These are phyloP conservation scores for Psittacara wagleri DNA, from an alignment of 2,113 vertebrate genomes.

Conservation along the genomic window DNA sequence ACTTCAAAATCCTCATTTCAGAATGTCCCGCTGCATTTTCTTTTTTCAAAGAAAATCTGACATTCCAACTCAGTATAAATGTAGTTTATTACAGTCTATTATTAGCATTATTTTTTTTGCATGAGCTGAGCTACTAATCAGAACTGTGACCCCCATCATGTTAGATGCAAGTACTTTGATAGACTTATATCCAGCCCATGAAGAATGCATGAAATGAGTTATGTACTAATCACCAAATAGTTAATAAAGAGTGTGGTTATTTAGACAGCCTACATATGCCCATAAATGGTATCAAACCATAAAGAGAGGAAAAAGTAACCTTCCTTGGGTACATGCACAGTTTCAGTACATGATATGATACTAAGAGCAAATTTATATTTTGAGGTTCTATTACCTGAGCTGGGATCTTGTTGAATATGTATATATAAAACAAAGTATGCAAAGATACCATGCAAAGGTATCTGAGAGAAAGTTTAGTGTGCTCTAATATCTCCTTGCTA, in stretches of 20 bases:
- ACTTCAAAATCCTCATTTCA: not conserved
- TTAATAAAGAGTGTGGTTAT: not conserved
- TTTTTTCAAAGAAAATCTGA: not conserved
- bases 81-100: not conserved
- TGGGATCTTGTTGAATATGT: not conserved
- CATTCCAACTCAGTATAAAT: not conserved
- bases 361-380: not conserved
- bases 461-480: not conserved
- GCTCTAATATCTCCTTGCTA: not conserved
- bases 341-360: not conserved
- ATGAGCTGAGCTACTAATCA: not conserved
- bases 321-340: not conserved
- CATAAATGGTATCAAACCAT: not conserved
- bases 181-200: not conserved
- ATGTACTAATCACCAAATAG: not conserved
- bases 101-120: not conserved
- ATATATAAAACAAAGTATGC: not conserved
- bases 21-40: not conserved
- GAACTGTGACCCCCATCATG: not conserved
- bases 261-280: fast-evolving
- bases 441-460: not conserved
- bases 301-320: not conserved
- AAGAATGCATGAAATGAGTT: not conserved
- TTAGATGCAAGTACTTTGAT: not conserved
- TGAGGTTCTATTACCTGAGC: not conserved